Percentiles rank a stretch among this genome's conserved stretches.
Conservation (phyloP, 2,797 vertebrate species). For the Podarcis siculus region DNA sequence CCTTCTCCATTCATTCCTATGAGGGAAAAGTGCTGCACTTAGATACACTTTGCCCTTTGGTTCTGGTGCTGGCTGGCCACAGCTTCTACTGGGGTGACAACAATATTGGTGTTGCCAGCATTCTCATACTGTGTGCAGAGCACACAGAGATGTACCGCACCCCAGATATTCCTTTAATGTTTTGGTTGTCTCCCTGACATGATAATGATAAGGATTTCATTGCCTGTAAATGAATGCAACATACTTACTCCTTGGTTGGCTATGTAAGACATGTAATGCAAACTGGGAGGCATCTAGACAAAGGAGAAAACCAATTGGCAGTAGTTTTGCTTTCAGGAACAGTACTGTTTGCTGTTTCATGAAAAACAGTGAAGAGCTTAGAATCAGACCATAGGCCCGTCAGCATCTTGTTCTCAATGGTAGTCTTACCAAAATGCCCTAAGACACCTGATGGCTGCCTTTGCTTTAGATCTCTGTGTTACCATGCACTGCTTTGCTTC, state of each 20-base stretch:
- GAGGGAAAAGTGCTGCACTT: neutral
- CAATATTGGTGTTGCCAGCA: neutral
- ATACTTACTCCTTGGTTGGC: conserved; percentile 62
- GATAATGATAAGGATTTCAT: neutral
- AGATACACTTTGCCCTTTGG: neutral
- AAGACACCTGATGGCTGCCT: neutral
- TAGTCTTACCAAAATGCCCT: neutral
- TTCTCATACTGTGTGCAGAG: neutral
- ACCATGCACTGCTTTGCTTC: neutral
- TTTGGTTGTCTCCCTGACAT: too few species aligned
- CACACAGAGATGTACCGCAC: neutral
- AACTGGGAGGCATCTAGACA: conserved; percentile 59
- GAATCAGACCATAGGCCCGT: neutral
- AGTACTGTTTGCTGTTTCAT: neutral
- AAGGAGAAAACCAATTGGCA: conserved; percentile 21
- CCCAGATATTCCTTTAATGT: neutral
- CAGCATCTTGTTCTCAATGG: neutral
- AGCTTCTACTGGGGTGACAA: neutral
- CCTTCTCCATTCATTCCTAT: neutral
- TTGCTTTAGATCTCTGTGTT: neutral
- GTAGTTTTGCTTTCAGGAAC: neutral
- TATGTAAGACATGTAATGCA: conserved; percentile 63
- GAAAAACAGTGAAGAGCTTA: neutral
- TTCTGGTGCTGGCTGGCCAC: neutral
- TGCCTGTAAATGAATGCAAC: neutral